Evolutionary conservation across 2,113 vertebrate species (phyloP).

Genomic region (Felis chaus): DNA sequence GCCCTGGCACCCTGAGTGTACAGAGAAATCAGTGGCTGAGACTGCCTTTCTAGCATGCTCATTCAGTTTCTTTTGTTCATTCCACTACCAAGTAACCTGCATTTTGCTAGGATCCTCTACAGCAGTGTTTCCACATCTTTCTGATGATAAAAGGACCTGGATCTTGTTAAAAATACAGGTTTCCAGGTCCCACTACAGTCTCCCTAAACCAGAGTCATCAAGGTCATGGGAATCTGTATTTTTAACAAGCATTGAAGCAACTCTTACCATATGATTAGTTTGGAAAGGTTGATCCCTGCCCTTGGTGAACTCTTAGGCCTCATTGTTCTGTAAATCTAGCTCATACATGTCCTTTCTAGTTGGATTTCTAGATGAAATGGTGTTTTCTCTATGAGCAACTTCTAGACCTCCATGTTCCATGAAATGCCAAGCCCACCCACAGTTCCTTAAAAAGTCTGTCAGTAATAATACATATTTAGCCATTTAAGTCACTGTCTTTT

Average conservation of each 20-base stretch:
- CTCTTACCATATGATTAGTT: background rate
- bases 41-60: background rate
- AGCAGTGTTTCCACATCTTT: background rate
- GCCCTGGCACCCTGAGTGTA: background rate
- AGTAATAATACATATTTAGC: constrained; percentile 28
- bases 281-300: background rate
- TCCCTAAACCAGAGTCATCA: background rate
- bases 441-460: background rate
- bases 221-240: background rate
- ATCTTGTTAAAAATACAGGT: constrained; percentile 2
- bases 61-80: background rate
- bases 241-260: background rate
- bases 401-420: background rate
- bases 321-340: background rate
- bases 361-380: constrained; percentile 5
- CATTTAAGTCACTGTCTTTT: constrained; percentile 7
- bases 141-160: background rate
- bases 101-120: background rate
- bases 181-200: background rate
- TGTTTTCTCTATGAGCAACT: background rate
- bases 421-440: constrained; percentile 24
- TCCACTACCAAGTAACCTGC: background rate
- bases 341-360: background rate
- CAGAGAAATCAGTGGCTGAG: background rate
- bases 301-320: background rate